A percentile compares a stretch with the other conserved stretches of the same genome.
Evolutionary conservation across 1,140 invertebrate species (phyloP).

Genomic region (Drosophila chauvacae): DNA sequence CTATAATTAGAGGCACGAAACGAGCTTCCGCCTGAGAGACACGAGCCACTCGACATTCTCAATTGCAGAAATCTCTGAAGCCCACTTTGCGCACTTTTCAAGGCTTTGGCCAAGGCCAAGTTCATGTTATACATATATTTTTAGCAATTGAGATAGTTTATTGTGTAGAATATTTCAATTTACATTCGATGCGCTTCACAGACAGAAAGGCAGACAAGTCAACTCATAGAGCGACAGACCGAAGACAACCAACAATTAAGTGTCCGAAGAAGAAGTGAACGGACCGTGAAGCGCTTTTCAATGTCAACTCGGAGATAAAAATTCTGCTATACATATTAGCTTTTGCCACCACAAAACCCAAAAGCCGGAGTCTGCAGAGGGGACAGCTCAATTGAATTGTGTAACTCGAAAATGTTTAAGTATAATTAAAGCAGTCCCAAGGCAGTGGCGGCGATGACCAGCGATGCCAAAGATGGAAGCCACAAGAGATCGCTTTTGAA

Average conservation of each 20-base stretch:
- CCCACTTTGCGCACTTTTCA: slow-evolving; percentile 47
- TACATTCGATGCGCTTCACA: slow-evolving; percentile 55
- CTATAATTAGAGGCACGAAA: slow-evolving; percentile 19
- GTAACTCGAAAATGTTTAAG: slow-evolving; percentile 67
- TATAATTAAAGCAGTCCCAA: slow-evolving; percentile 60
- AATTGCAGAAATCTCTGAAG: slow-evolving; percentile 53
- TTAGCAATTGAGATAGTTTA: slow-evolving; percentile 32
- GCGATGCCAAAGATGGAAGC: slow-evolving; percentile 38
- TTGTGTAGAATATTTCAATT: slow-evolving; percentile 41
- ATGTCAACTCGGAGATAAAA: slow-evolving; percentile 68
- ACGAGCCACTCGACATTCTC: slow-evolving; percentile 63
- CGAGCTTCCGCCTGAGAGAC: slow-evolving; percentile 58
- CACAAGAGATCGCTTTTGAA: slow-evolving; percentile 63
- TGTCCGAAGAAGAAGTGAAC: slow-evolving; percentile 65
- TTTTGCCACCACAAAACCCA: slow-evolving; percentile 24
- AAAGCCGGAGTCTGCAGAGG: slow-evolving; percentile 43
- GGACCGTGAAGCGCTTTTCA: slow-evolving; percentile 79
- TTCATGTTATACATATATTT: slow-evolving; percentile 20
- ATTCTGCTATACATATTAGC: slow-evolving; percentile 40
- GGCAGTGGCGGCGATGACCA: slow-evolving; percentile 3
- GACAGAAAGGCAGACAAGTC: slow-evolving; percentile 17
- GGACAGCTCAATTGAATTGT: slow-evolving; percentile 61
- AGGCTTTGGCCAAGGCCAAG: slow-evolving; percentile 41
- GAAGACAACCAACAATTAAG: slow-evolving; percentile 65
- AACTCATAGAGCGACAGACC: slow-evolving; percentile 15